A percentile compares a stretch with the other conserved stretches of the same genome.
phyloP scores from a whole-genome alignment of 30 jellyfish, hydroid and myxozoan species.

The Phacellophora camtschatica region DNA sequence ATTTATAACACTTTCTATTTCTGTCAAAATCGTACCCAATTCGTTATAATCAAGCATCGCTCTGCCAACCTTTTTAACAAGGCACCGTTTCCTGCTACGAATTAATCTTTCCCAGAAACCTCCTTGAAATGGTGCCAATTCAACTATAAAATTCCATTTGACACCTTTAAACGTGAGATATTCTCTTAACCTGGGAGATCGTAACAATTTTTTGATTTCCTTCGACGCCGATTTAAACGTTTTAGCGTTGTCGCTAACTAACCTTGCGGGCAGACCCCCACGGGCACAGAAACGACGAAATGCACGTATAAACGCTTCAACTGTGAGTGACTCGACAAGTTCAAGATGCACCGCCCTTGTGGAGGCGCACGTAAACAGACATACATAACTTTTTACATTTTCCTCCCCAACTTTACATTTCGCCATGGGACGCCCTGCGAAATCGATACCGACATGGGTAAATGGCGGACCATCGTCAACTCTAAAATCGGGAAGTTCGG shows the following conservation, averaged over 20 bases:
- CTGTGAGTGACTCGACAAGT: slow-evolving; percentile 32
- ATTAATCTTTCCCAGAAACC: slow-evolving; percentile 41
- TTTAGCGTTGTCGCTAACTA: slow-evolving; percentile 49
- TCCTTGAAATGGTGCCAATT: slow-evolving; percentile 36
- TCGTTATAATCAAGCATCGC: slow-evolving; percentile 25
- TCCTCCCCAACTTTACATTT: neutral
- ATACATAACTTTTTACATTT: slow-evolving; percentile 12
- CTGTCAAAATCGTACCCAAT: slow-evolving; percentile 17
- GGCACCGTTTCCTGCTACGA: slow-evolving; percentile 27
- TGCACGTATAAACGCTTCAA: slow-evolving; percentile 62
- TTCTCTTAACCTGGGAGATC: slow-evolving; percentile 28
- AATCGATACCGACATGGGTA: neutral
- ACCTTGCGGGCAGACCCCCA: slow-evolving; percentile 56
- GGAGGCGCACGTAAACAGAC: slow-evolving; percentile 58
- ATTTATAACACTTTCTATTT: slow-evolving; percentile 19
- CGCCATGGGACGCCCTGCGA: neutral
- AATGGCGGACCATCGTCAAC: neutral
- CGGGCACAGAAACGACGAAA: slow-evolving; percentile 56
- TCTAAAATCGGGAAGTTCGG: slow-evolving; percentile 1
- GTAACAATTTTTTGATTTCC: slow-evolving; percentile 9
- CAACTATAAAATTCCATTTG: slow-evolving; percentile 16
- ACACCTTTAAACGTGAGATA: neutral
- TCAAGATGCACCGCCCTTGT: slow-evolving; percentile 62
- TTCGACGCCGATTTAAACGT: slow-evolving; percentile 39
- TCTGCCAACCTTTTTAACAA: slow-evolving; percentile 34